These are phyloP conservation scores for Drepana falcataria DNA, from an alignment of 2,888 invertebrate species.

Conservation along the genomic window DNA sequence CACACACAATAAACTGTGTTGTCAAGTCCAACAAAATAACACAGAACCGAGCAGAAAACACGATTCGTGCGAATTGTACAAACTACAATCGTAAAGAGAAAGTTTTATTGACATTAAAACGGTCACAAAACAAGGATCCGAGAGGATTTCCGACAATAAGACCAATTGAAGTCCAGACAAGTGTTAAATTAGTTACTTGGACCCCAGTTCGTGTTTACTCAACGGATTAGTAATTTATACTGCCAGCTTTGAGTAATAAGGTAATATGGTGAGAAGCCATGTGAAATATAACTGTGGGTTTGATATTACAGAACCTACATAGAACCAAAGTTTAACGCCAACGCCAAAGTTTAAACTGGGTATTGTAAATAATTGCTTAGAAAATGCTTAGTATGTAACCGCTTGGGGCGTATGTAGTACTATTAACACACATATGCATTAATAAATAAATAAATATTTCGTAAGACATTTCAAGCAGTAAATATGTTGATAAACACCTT, in stretches of 20 bases:
- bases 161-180: conserved; percentile 11
- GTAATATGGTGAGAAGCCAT: neutral
- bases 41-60: neutral
- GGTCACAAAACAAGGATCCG: conserved; percentile 1
- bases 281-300: neutral
- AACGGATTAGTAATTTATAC: neutral
- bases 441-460: too few species aligned
- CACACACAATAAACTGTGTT: neutral
- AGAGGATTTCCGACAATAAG: conserved; percentile 1
- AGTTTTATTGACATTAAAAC: conserved; percentile 3
- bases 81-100: neutral
- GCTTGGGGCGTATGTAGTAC: too few species aligned
- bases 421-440: too few species aligned
- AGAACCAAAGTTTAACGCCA: too few species aligned
- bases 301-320: neutral
- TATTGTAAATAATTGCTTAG: too few species aligned
- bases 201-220: neutral
- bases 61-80: neutral
- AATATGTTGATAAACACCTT: too few species aligned
- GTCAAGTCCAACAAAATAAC: conserved; percentile 1
- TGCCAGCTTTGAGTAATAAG: neutral
- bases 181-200: conserved; percentile 17
- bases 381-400: too few species aligned
- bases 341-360: too few species aligned
- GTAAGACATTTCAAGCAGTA: too few species aligned